Evolutionary conservation across 2,113 vertebrate genomes (phyloP), one percentile per base, ranked within the genome.

Genomic region (Microtus pennsylvanicus): DNA sequence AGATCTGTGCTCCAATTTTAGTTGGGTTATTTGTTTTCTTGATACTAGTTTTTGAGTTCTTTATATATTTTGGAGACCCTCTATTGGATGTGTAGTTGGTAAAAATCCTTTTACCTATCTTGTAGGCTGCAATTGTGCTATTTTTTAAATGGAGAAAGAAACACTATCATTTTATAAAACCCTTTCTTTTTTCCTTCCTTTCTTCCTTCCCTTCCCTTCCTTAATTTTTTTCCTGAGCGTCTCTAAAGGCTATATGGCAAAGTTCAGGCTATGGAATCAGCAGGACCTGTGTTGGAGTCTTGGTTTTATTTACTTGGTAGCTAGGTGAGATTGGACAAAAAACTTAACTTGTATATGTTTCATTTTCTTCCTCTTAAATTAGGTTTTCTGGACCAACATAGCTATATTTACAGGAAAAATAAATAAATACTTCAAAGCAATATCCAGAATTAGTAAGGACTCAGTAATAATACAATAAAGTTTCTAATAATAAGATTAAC

Each of bases 121-220:
- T 63, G n/a, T 28, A 83, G 81, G 81, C 55, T 83, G 24, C 7
- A 42, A 83, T 72, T 87, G 16, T 75, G 45, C 33, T 33, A 78
- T 26, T 92, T 88, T 94, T 83, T 82, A 94, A 96, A 93, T 82
- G 30, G 47, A 90, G 50, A 85, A 93, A 95, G 58, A 94, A 95
- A 75, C 35, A 22, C 14, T 85, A 81, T 95, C 67, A 45, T 45
- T 45, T 45, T 45, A 45, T 45, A 45, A 45, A 45, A 92, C 42
- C 5, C 42, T 13, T 3, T 5, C 13, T 47, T 7, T 17, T 4
- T 35, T 13, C 21, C 17, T 22, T 6, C 77, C 45, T 45, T 5
- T 5, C 45, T 45, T 45, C 45, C 45, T 45, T 45, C 45, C 22
- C 33, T 22, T 12, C 77, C 19, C 50, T 55, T 12, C 33, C 16